Conservation (phyloP, 1,140 invertebrate species). For the Frieseomelitta varia region DNA sequence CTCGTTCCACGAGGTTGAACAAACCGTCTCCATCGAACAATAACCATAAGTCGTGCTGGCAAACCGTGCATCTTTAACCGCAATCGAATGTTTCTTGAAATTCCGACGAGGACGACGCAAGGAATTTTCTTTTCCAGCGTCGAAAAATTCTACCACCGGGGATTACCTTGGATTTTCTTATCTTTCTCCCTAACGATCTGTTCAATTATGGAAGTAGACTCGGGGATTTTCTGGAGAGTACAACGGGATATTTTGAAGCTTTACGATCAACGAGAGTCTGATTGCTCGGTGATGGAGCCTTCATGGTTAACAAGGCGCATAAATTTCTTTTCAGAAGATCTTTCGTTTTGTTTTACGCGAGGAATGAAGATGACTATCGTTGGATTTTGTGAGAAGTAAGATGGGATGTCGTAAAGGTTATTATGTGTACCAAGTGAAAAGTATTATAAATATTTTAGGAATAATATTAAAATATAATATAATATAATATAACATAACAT, state of each 20-base stretch:
- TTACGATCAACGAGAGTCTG: not conserved
- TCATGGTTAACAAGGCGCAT: not conserved
- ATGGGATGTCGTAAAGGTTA: too few species aligned
- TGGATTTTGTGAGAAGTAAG: too few species aligned
- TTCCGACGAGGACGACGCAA: not conserved
- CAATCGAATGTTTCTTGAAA: not conserved
- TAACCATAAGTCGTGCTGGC: not conserved
- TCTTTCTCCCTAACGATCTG: not conserved
- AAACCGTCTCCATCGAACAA: not conserved
- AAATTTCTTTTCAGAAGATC: not conserved
- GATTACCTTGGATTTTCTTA: not conserved
- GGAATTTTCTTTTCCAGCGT: too few species aligned
- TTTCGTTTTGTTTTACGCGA: not conserved
- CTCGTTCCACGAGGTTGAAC: constrained; percentile 1
- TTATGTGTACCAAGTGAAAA: too few species aligned
- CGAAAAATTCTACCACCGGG: not conserved
- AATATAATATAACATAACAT: too few species aligned
- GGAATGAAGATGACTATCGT: not conserved
- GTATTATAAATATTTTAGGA: too few species aligned
- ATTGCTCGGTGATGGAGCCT: not conserved
- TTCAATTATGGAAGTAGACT: not conserved
- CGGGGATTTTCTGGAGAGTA: not conserved
- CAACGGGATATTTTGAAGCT: not conserved
- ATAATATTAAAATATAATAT: too few species aligned
- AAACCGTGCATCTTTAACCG: too few species aligned